Base-by-base conservation (phyloP, 64 coral and sea anemone species). In the Montipora foliosa region DNA sequence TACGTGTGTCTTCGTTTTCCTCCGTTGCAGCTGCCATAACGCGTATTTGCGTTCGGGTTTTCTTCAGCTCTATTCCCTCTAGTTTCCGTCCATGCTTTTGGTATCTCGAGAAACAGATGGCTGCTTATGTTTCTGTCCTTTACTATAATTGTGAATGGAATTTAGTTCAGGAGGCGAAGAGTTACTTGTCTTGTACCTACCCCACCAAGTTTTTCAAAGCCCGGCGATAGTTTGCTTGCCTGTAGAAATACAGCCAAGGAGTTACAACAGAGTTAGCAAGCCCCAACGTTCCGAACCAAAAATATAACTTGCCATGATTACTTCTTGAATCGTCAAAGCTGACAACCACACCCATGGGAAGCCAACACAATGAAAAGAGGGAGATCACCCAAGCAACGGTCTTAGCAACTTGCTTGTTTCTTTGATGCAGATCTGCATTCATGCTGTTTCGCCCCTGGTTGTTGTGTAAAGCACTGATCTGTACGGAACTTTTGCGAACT, bases 351-450 rank as follows among this genome's bases (percentile, higher is more conserved):
- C 48, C 78, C 8, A 80, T 80, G 16, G 78, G 78, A 1, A 80
- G 11, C 78, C 78, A 80, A 58, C 48, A 80, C n/a, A 80, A 21
- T 6, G 78, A 55, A 24, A 80, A 80, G 0, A 80, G 50, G 11
- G 4, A 5, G 6, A 80, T 52, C 16, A 80, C 78, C 7, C 49
- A 5, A 22, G 78, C 78, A 7, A 80, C 55, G 17, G 78, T 80
- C 50, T 80, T 80, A 7, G 78, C 78, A 19, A 80, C 78, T 57
- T 80, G 78, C 51, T 80, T 80, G 78, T 80, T 80, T 3, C 78
- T 80, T 57, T 80, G 78, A 49, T 1, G 19, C 19, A 80, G 11
- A 58, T 80, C 78, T 6, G 78, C 78, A 19, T 48, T 12, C 17
- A 80, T 53, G 78, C 20, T 49, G 20, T 17, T 21, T 25, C 17